Percentiles rank a stretch among this genome's conserved stretches.
These are phyloP conservation scores for Aricia agestis DNA, from an alignment of 1,140 invertebrate genomes.

Conservation along the genomic window DNA sequence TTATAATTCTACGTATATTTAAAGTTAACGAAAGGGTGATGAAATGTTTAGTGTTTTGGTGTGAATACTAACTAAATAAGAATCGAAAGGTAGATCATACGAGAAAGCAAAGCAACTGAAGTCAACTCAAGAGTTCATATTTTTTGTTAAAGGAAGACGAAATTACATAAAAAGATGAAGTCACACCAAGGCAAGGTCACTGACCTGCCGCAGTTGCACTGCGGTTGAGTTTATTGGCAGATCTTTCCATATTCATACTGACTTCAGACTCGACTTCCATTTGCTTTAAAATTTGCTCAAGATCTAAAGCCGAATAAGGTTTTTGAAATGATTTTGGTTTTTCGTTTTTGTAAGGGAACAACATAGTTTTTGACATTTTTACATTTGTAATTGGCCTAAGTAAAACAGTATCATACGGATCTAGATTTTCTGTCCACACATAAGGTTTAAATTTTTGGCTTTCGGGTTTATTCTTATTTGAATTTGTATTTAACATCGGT, in stretches of 20 bases:
- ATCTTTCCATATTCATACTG: conserved; percentile 65
- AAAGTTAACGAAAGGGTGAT: background rate
- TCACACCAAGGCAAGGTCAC: conserved; percentile 54
- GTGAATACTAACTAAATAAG: background rate
- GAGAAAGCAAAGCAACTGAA: background rate
- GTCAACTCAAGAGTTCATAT: conserved; percentile 12
- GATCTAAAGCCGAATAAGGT: conserved; percentile 52
- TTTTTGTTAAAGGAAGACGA: conserved; percentile 19
- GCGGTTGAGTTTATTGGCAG: conserved; percentile 53
- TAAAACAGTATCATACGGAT: conserved; percentile 59
- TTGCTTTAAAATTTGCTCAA: conserved; percentile 59
- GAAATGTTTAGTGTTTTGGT: background rate
- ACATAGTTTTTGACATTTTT: conserved; percentile 32
- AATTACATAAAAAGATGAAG: conserved; percentile 21
- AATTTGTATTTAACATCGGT: conserved; percentile 32
- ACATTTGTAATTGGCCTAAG: conserved; percentile 41
- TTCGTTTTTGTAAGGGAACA: conserved; percentile 26
- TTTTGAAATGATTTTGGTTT: conserved; percentile 36
- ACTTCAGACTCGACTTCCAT: conserved; percentile 66
- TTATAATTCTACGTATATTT: background rate
- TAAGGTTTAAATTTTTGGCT: background rate
- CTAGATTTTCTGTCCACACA: conserved; percentile 47
- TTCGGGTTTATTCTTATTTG: conserved; percentile 36
- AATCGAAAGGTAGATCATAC: background rate
- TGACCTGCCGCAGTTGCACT: conserved; percentile 52